Evolutionary conservation across 2,113 vertebrate genomes (phyloP).

Genomic region (Dascyllus trimaculatus): DNA sequence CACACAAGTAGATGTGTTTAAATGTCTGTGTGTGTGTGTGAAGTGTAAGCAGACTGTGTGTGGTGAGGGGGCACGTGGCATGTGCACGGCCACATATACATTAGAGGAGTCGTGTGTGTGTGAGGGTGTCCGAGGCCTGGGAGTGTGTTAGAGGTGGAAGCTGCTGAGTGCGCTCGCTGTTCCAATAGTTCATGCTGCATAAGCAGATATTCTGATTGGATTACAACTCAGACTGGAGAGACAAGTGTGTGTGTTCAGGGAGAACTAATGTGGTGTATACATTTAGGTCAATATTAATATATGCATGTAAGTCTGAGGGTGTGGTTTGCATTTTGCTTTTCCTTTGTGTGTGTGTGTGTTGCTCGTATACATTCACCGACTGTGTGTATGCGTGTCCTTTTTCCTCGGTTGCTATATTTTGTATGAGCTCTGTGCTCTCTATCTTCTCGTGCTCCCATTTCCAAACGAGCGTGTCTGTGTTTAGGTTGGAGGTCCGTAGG

Average conservation of each 20-base stretch:
- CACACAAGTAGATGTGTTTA: constrained; percentile 19
- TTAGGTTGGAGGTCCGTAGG: constrained; percentile 73
- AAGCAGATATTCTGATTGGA: constrained; percentile 74
- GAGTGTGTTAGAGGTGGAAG: constrained; percentile 55
- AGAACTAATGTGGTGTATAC: constrained; percentile 51
- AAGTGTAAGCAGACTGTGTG: constrained; percentile 51
- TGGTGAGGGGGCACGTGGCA: constrained; percentile 21
- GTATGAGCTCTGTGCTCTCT: constrained; percentile 38
- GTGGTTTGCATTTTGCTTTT: constrained; percentile 45
- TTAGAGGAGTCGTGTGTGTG: neutral
- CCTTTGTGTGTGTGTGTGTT: constrained; percentile 22
- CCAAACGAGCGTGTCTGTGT: constrained; percentile 73
- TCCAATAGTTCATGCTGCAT: constrained; percentile 66
- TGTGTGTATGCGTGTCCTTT: constrained; percentile 2
- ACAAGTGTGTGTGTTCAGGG: constrained; percentile 39
- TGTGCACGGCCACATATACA: constrained; percentile 1
- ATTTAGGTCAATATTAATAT: constrained; percentile 64
- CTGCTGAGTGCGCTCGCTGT: constrained; percentile 73
- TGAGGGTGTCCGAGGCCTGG: constrained; percentile 12
- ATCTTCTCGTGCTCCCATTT: constrained; percentile 45
- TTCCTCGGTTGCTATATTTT: constrained; percentile 51
- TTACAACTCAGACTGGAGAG: constrained; percentile 65
- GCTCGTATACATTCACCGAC: neutral
- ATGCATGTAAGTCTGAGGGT: constrained; percentile 49
- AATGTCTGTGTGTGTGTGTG: constrained; percentile 18